phyloP scores from a whole-genome alignment of 2,797 vertebrate species.

The Euphonia xanthogaster region DNA sequence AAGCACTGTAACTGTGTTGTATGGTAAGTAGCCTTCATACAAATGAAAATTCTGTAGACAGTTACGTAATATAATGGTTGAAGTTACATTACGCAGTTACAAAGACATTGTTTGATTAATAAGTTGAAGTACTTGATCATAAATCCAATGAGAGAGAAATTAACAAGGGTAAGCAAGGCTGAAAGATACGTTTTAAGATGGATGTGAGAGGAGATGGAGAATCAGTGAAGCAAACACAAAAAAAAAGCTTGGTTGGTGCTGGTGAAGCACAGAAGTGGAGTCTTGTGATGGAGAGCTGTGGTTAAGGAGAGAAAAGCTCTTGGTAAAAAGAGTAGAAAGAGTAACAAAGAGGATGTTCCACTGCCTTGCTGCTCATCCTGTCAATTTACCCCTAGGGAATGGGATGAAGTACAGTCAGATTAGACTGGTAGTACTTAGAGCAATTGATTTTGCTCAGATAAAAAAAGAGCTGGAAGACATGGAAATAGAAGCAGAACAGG shows the following conservation, averaged over 20 bases:
- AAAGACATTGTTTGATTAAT: constrained; percentile 62
- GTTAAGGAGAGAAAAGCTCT: background rate
- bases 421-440: background rate
- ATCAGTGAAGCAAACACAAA: background rate
- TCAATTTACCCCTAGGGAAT: background rate
- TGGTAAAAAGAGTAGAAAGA: background rate
- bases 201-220: constrained; percentile 20
- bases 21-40: constrained; percentile 9
- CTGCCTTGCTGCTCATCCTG: background rate
- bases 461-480: background rate
- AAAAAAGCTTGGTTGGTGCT: background rate
- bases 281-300: background rate
- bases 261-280: background rate
- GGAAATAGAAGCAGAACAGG: background rate
- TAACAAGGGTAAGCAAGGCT: constrained; percentile 43
- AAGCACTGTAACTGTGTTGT: background rate
- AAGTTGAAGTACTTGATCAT: constrained; percentile 62
- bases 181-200: constrained; percentile 48
- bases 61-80: constrained; percentile 37
- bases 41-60: constrained; percentile 44
- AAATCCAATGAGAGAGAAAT: constrained; percentile 57
- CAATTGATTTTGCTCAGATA: background rate
- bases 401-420: background rate
- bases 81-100: constrained; percentile 43
- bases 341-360: background rate